Conservation (phyloP, 2,797 vertebrate species). For the Hyperoplus immaculatus region DNA sequence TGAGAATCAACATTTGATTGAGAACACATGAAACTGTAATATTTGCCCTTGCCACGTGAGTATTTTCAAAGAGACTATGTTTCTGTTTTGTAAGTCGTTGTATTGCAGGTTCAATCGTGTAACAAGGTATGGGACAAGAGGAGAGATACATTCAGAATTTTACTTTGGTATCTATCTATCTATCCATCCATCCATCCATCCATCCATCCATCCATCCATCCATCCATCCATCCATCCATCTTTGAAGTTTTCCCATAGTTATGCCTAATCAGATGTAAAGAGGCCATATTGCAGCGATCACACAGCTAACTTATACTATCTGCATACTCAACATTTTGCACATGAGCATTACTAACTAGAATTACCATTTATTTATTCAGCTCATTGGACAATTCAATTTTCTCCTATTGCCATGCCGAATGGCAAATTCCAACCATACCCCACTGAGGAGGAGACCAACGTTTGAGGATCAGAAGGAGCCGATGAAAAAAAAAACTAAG, state of each 20-base stretch:
- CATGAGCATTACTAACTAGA: slow-evolving; percentile 2
- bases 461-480: slow-evolving; percentile 37
- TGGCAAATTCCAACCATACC: neutral
- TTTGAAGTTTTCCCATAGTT: slow-evolving; percentile 67
- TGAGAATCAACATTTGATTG: slow-evolving; percentile 42
- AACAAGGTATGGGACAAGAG: slow-evolving; percentile 22
- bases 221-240: neutral
- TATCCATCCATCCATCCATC: no score
- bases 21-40: slow-evolving; percentile 18
- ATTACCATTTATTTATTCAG: slow-evolving; percentile 7
- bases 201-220: no score
- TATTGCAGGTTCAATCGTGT: neutral
- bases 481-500: neutral
- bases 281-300: slow-evolving; percentile 54
- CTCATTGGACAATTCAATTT: slow-evolving; percentile 19
- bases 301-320: slow-evolving; percentile 20
- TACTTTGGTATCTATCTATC: no score
- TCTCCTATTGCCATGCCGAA: neutral
- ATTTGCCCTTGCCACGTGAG: slow-evolving; percentile 17
- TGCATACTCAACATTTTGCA: slow-evolving; percentile 13
- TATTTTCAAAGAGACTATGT: slow-evolving; percentile 7
- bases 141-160: slow-evolving; percentile 31
- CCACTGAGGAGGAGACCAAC: slow-evolving; percentile 20
- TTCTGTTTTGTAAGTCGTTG: neutral
- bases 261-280: slow-evolving; percentile 65